Evolutionary conservation across 1,140 invertebrate species (phyloP).

Genomic region (Liolophura sinensis): DNA sequence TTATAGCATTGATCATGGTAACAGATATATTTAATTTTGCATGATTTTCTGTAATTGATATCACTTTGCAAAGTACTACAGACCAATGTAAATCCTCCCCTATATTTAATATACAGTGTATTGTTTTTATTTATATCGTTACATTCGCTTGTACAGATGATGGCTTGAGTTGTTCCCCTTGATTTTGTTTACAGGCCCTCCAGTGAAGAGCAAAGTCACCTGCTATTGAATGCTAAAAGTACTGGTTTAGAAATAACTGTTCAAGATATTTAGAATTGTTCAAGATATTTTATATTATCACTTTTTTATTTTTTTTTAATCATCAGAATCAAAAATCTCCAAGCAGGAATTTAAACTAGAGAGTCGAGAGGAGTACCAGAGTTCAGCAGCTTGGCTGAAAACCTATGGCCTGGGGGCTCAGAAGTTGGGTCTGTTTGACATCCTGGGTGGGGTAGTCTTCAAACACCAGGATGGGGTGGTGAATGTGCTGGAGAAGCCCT

Average conservation of each 20-base stretch:
- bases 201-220: too few species aligned
- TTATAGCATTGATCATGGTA: background rate
- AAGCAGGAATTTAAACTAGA: conserved; percentile 6
- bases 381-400: conserved; percentile 53
- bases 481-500: conserved; percentile 41
- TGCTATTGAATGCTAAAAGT: too few species aligned
- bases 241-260: background rate
- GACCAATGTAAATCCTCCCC: too few species aligned
- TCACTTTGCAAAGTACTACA: background rate
- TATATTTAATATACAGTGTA: too few species aligned
- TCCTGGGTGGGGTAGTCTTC: conserved; percentile 54
- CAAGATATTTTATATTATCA: background rate
- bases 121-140: too few species aligned
- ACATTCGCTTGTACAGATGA: too few species aligned
- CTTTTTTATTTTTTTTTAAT: background rate
- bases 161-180: background rate
- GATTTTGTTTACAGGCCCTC: background rate
- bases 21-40: background rate
- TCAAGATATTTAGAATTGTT: background rate
- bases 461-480: conserved; percentile 56
- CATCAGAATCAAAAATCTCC: background rate
- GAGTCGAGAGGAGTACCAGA: conserved; percentile 54
- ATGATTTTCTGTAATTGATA: background rate
- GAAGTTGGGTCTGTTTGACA: conserved; percentile 52
- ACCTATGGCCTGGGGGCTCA: conserved; percentile 50